Base-by-base conservation (phyloP, 2,888 invertebrate genomes). In the Pocota personata region DNA sequence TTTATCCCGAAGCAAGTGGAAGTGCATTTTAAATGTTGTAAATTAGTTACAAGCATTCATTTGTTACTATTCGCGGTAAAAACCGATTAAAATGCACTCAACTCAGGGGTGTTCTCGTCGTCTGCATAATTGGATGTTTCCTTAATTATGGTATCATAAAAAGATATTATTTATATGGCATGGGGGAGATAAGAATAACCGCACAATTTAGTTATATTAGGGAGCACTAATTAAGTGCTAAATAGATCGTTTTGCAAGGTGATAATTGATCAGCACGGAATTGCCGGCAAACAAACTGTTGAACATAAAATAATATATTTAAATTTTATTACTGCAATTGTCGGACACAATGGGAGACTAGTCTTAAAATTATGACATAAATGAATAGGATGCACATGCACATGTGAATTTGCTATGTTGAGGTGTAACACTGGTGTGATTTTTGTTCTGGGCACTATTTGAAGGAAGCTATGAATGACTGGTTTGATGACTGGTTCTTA, bases 11-110 rank as follows among this genome's bases (percentile, higher is more conserved):
- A 27, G n/a, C 30, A 43, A 35, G 52, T 72, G 46, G 58, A 67
- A 79, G 64, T 82, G 62, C 76, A 50, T 75, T 64, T 69, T 69
- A 69, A 80, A 75, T 79, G 75, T 58, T 75, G 75, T 66, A 64
- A 84, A 76, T 71, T 71, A 71, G 46, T 46, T 64, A 48, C 32
- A 46, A 67, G 83, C 69, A 72, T 73, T 83, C 60, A 83, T 83
- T 83, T 40, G 57, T 48, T 73, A 48, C 48, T 46, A 66, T 66
- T 77, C 72, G 37, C 55, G 50, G 46, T 43, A 10, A 50, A 35
- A 3, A 30, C 40, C 48, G 71, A 66, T 64, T 35, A 62, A 30
- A 66, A 60, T 72, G 78, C 72, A 69, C n/a, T 37, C 57, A 58
- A 69, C 58, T 35, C 58, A 60, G 78, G 83, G 73, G 83, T 73